Conservation (phyloP, 2,888 invertebrate species). For the Mimumesa dahlbomi region DNA sequence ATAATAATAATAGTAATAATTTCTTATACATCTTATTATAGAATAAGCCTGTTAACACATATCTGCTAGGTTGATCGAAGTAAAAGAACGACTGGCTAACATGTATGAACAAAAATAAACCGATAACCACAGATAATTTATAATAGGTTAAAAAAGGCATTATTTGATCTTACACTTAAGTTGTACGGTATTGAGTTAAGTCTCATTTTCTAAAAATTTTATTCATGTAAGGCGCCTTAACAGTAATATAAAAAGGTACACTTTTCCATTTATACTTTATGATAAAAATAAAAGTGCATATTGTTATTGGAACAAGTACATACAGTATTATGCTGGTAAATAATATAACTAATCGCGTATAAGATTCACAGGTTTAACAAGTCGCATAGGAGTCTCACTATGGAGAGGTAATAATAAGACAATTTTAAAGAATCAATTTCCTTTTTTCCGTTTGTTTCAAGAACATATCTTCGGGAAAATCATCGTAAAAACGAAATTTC, state of each 20-base stretch:
- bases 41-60: constrained; percentile 21
- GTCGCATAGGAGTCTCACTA: constrained; percentile 60
- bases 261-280: constrained; percentile 68
- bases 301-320: constrained; percentile 70
- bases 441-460: no score
- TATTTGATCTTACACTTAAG: constrained; percentile 29
- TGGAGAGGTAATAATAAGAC: constrained; percentile 61
- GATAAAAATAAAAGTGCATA: constrained; percentile 72
- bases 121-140: constrained; percentile 1
- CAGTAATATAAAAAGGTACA: constrained; percentile 75
- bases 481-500: constrained; percentile 30
- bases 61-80: constrained; percentile 19
- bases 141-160: constrained; percentile 16
- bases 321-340: constrained; percentile 69
- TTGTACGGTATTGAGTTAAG: constrained; percentile 27
- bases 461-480: constrained; percentile 11
- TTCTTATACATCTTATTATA: constrained; percentile 32
- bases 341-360: constrained; percentile 65
- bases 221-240: constrained; percentile 74
- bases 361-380: constrained; percentile 63
- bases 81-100: constrained; percentile 13
- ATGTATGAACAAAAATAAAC: neutral
- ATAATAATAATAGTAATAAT: no score
- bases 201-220: constrained; percentile 67
- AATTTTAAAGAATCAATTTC: constrained; percentile 33